Evolutionary conservation across 2,888 invertebrate species (phyloP).

Genomic region (Tinea semifulvella): DNA sequence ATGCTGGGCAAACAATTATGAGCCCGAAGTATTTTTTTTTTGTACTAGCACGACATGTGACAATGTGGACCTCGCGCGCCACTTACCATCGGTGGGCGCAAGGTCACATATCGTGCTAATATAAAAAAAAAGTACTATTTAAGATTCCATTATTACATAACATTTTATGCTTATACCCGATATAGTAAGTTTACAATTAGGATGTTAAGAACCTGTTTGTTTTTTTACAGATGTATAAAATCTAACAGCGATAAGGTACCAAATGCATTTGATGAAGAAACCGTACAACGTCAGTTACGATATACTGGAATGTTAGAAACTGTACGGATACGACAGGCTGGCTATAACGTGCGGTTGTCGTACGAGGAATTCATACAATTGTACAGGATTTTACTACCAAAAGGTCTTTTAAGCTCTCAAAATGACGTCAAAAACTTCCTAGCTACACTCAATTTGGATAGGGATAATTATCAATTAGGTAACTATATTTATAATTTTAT

Average conservation of each 20-base stretch:
- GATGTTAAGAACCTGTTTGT: neutral
- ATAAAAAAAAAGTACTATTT: too few species aligned
- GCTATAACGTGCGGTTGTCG: constrained; percentile 92
- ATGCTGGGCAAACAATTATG: too few species aligned
- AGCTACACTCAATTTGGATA: constrained; percentile 82
- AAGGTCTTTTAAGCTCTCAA: constrained; percentile 86
- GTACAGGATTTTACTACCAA: constrained; percentile 89
- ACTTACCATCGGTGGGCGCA: too few species aligned
- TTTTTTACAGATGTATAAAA: constrained; percentile 82
- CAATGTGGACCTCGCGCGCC: too few species aligned
- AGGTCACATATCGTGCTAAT: too few species aligned
- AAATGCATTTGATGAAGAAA: constrained; percentile 92
- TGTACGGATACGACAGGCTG: constrained; percentile 92
- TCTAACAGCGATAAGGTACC: constrained; percentile 94
- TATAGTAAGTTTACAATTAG: too few species aligned
- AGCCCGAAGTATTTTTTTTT: too few species aligned
- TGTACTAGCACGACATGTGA: too few species aligned
- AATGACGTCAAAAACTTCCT: constrained; percentile 87
- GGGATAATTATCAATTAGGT: constrained; percentile 91
- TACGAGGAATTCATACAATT: constrained; percentile 95
- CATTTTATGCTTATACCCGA: too few species aligned
- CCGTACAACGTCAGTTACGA: constrained; percentile 84
- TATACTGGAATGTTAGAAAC: constrained; percentile 98
- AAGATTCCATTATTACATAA: too few species aligned
- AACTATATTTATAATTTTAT: constrained; percentile 21